Conservation (phyloP, 2,113 vertebrate species). For the Toxotes chatareus region DNA sequence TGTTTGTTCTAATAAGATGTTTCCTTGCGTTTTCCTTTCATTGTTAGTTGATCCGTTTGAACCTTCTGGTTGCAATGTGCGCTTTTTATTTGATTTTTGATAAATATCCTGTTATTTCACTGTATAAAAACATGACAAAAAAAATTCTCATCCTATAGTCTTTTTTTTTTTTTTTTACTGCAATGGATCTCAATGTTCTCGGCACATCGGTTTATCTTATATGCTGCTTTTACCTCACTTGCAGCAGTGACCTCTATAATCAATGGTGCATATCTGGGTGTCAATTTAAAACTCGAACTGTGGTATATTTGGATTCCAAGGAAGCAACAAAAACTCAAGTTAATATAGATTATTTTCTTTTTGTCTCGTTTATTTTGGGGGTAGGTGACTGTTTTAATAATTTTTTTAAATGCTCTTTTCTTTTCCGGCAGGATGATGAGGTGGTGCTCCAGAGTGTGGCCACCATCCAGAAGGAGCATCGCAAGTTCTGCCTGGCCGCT, state of each 20-base stretch:
- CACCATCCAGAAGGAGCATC: constrained; percentile 93
- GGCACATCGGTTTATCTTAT: not conserved
- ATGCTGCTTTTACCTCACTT: not conserved
- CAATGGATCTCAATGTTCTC: not conserved
- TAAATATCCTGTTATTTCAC: not conserved
- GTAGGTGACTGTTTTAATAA: constrained; percentile 13
- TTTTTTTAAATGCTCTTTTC: constrained; percentile 35
- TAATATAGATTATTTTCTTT: not conserved
- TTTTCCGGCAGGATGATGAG: constrained; percentile 91
- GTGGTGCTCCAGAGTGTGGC: constrained; percentile 96
- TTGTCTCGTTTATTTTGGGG: constrained; percentile 29
- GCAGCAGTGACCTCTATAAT: not conserved
- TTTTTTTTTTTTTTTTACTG: not conserved
- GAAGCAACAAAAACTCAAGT: not conserved
- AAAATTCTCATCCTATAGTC: not conserved
- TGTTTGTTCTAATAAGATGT: not conserved
- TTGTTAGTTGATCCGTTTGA: not conserved
- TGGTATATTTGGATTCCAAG: not conserved
- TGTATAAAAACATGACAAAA: not conserved
- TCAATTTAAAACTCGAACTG: not conserved
- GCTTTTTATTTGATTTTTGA: not conserved
- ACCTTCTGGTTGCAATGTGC: not conserved
- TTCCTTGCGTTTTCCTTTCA: not conserved
- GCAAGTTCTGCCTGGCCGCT: constrained; percentile 95
- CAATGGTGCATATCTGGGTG: not conserved